These are phyloP conservation scores for Dasyprocta punctata DNA, from an alignment of 2,113 vertebrate species.

Conservation along the genomic window DNA sequence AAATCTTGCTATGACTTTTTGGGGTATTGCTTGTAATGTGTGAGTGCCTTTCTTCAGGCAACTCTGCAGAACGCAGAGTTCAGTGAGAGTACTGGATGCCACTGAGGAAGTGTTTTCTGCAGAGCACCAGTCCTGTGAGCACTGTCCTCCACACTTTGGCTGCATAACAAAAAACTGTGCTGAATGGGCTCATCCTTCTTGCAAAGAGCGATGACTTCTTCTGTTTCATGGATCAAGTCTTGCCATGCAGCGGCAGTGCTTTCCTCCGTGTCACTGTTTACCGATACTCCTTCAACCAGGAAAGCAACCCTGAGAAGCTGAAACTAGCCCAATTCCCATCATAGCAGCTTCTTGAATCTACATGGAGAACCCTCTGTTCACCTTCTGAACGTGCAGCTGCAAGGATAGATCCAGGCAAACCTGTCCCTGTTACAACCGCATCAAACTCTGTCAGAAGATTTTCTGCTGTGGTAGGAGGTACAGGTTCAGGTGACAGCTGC, in stretches of 20 bases:
- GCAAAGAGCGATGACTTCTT: conserved; percentile 39
- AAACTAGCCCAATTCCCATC: conserved; percentile 97
- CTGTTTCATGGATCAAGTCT: conserved; percentile 57
- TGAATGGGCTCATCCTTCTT: conserved; percentile 61
- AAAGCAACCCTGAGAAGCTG: conserved; percentile 93
- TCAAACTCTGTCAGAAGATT: conserved; percentile 93
- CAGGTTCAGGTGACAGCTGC: conserved; percentile 39
- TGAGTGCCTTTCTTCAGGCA: not conserved
- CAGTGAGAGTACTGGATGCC: not conserved
- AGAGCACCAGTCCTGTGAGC: conserved; percentile 81
- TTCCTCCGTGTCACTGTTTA: conserved; percentile 77
- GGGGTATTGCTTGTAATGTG: not conserved
- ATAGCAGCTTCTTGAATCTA: conserved; percentile 90
- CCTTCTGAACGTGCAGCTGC: conserved; percentile 75
- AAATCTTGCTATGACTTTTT: not conserved
- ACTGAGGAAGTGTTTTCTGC: conserved; percentile 61
- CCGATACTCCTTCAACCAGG: conserved; percentile 92
- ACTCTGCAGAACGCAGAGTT: not conserved
- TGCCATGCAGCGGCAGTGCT: not conserved
- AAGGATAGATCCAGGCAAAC: conserved; percentile 83
- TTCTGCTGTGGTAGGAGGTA: conserved; percentile 90
- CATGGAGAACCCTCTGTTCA: conserved; percentile 74
- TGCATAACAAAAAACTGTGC: conserved; percentile 90
- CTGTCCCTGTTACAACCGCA: conserved; percentile 94
- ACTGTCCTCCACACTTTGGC: conserved; percentile 85